Conservation (phyloP, 2,113 vertebrate genomes). For the Syrmaticus mikado region DNA sequence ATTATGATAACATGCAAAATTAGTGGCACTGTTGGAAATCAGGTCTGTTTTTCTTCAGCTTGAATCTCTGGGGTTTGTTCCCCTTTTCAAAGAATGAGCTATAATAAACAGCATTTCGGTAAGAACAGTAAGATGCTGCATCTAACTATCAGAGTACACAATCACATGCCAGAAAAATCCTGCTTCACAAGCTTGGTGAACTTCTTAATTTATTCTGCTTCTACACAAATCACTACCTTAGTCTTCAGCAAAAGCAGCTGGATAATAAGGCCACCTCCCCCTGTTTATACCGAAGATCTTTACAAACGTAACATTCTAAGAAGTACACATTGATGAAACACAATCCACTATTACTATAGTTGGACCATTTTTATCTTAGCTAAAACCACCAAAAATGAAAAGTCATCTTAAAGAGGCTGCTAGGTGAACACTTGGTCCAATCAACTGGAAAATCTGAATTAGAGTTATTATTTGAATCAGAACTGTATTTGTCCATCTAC, state of each 20-base stretch:
- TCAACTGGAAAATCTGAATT: not conserved
- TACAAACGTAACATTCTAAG: not conserved
- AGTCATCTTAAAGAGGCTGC: not conserved
- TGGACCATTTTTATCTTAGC: not conserved
- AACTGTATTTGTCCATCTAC: not conserved
- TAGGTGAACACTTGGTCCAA: not conserved
- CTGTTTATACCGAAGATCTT: not conserved
- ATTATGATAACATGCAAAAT: not conserved
- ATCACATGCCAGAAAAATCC: not conserved
- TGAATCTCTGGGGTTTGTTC: not conserved
- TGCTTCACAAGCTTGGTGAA: not conserved
- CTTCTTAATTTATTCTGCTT: not conserved
- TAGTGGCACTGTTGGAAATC: not conserved
- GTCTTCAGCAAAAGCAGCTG: conserved; percentile 4
- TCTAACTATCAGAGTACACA: not conserved
- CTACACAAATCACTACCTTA: not conserved
- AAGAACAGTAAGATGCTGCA: not conserved
- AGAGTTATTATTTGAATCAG: not conserved
- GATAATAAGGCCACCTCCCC: not conserved
- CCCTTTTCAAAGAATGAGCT: not conserved
- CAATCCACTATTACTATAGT: not conserved
- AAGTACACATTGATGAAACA: not conserved
- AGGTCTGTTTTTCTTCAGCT: not conserved
- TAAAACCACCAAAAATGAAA: not conserved
- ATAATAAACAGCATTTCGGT: not conserved